These are phyloP conservation scores for Abscondita cerata DNA, from an alignment of 2,888 invertebrate genomes.

Conservation along the genomic window DNA sequence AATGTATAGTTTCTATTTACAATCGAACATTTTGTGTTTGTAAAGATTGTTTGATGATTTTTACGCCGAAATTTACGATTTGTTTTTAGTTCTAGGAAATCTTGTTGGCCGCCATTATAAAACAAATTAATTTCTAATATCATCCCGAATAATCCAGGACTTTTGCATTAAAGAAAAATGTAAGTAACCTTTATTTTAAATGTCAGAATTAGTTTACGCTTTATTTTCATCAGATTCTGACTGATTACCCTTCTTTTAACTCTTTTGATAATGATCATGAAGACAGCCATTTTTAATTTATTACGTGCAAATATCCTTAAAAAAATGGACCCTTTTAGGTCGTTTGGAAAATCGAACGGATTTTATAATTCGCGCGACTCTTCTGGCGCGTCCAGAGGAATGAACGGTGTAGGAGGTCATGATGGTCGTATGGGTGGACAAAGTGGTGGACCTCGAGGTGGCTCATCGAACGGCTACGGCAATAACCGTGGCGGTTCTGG, in stretches of 20 bases:
- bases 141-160: not conserved
- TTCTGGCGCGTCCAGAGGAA: slow-evolving; percentile 33
- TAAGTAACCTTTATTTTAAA: slow-evolving; percentile 1
- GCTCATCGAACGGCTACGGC: not conserved
- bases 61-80: not conserved
- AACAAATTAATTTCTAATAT: not conserved
- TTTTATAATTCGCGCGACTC: slow-evolving; percentile 26
- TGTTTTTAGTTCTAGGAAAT: not conserved
- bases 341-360: slow-evolving; percentile 24
- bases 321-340: slow-evolving; percentile 18
- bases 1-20: no score
- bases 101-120: slow-evolving; percentile 6
- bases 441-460: slow-evolving; percentile 31
- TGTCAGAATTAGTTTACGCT: not conserved
- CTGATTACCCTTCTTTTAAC: not conserved
- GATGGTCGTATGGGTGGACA: slow-evolving; percentile 50
- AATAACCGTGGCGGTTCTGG: slow-evolving; percentile 38
- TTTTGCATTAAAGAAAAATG: not conserved
- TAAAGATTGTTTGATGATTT: no score
- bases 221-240: not conserved
- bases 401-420: slow-evolving; percentile 48
- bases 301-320: slow-evolving; percentile 3
- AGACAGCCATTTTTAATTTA: slow-evolving; percentile 19
- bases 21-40: no score
- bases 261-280: not conserved